A percentile compares a stretch with the other conserved stretches of the same genome.
phyloP scores from a whole-genome alignment of 1,140 invertebrate genomes.

The Drosophila takahashii region DNA sequence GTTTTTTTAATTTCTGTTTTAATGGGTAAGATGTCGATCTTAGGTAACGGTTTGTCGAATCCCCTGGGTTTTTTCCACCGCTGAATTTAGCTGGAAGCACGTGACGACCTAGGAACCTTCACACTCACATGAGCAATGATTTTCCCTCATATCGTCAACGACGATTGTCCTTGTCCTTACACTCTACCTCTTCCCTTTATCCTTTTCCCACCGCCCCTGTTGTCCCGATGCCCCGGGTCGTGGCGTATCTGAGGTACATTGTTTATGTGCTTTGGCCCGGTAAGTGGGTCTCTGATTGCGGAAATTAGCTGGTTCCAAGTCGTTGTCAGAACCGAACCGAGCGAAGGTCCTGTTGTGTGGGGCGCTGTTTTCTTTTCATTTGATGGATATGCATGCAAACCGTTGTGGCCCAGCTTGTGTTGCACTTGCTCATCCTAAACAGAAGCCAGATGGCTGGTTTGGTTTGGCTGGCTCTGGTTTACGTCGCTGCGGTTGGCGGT shows the following conservation, averaged over 20 bases:
- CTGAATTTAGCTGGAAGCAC: slow-evolving; percentile 3
- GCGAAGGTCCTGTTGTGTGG: slow-evolving; percentile 21
- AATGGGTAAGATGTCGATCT: too few relatives aligned
- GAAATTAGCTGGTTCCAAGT: slow-evolving; percentile 72
- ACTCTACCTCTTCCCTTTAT: slow-evolving; percentile 4
- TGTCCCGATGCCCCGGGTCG: not conserved
- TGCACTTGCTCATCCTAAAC: slow-evolving; percentile 14
- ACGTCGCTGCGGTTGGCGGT: slow-evolving; percentile 56
- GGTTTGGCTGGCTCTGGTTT: slow-evolving; percentile 39
- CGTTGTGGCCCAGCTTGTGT: slow-evolving; percentile 44
- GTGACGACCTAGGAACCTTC: slow-evolving; percentile 31
- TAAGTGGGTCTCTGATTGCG: slow-evolving; percentile 80
- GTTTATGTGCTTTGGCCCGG: slow-evolving; percentile 72
- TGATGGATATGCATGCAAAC: slow-evolving; percentile 80
- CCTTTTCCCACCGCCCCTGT: not conserved
- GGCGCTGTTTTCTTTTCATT: slow-evolving; percentile 64
- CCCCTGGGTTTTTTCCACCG: slow-evolving; percentile 16
- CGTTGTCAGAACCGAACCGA: slow-evolving; percentile 17
- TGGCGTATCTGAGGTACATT: slow-evolving; percentile 45
- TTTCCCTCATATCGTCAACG: slow-evolving; percentile 31
- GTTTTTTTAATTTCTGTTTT: too few relatives aligned
- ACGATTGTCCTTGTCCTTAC: slow-evolving; percentile 53
- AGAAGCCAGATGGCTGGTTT: slow-evolving; percentile 24
- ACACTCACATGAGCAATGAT: slow-evolving; percentile 59
- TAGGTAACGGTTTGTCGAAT: not conserved